Evolutionary conservation across 2,888 invertebrate genomes (phyloP).

Genomic region (Zele albiditarsus): DNA sequence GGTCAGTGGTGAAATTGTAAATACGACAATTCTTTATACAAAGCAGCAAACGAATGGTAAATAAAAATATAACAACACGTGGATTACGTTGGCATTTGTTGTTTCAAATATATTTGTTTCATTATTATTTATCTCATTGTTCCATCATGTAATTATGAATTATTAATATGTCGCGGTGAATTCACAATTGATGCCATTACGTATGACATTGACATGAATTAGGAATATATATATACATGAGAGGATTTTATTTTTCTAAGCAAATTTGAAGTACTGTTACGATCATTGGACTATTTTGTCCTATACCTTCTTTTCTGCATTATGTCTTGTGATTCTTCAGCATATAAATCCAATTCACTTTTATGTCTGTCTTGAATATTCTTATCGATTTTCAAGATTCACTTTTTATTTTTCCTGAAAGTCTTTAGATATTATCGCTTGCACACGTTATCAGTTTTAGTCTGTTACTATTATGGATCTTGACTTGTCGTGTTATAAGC

Average conservation of each 20-base stretch:
- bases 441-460: too few relatives aligned
- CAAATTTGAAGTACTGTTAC: background rate
- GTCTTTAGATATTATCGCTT: too few relatives aligned
- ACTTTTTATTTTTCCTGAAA: too few relatives aligned
- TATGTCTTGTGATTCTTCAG: background rate
- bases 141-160: background rate
- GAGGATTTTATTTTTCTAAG: background rate
- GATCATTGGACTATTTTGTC: constrained; percentile 1
- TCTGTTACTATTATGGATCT: too few relatives aligned
- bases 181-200: background rate
- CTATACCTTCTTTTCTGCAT: background rate
- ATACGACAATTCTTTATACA: background rate
- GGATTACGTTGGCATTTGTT: too few relatives aligned
- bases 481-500: too few relatives aligned
- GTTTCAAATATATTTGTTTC: too few relatives aligned
- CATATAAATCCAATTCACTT: background rate
- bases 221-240: background rate
- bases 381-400: background rate
- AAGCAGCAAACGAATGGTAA: background rate
- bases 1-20: background rate
- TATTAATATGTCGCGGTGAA: background rate
- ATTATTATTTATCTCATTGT: too few relatives aligned
- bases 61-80: background rate
- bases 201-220: background rate
- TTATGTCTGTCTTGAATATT: background rate